phyloP scores from a whole-genome alignment of 30 jellyfish, hydroid and myxozoan species.

The Pelagia noctiluca region DNA sequence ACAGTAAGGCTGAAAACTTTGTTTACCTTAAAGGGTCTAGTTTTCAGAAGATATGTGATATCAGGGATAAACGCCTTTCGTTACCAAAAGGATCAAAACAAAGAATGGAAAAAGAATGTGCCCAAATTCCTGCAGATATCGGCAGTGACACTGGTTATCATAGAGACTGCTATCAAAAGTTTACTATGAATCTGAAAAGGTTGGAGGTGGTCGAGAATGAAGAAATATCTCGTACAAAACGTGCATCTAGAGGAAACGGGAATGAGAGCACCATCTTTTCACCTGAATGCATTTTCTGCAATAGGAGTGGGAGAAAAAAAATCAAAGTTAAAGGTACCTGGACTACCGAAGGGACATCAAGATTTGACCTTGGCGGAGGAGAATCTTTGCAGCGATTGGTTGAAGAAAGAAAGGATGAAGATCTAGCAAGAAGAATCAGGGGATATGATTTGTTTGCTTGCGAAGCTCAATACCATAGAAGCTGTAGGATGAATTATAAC shows the following conservation, averaged over 20 bases:
- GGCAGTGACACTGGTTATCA: slow-evolving; percentile 8
- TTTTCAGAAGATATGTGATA: slow-evolving; percentile 49
- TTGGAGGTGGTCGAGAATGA: slow-evolving; percentile 32
- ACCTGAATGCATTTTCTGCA: slow-evolving; percentile 30
- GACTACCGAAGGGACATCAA: slow-evolving; percentile 38
- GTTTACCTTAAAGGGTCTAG: slow-evolving; percentile 39
- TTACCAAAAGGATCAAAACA: slow-evolving; percentile 16
- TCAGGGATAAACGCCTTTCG: slow-evolving; percentile 8
- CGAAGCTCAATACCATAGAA: slow-evolving; percentile 19
- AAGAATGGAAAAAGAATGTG: slow-evolving; percentile 53
- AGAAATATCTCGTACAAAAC: neutral
- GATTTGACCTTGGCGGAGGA: slow-evolving; percentile 41
- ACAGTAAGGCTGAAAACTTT: slow-evolving; percentile 42
- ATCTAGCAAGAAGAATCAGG: neutral
- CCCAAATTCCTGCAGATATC: slow-evolving; percentile 30
- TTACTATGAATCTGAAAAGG: slow-evolving; percentile 10
- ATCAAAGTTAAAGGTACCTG: slow-evolving; percentile 24
- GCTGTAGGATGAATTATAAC: neutral
- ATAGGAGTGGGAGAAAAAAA: slow-evolving; percentile 9
- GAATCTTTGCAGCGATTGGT: slow-evolving; percentile 13
- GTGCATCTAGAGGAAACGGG: neutral
- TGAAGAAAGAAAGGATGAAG: slow-evolving; percentile 19
- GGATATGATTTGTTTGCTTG: slow-evolving; percentile 18
- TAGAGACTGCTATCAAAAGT: slow-evolving; percentile 3
- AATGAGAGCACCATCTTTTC: slow-evolving; percentile 7